phyloP scores from a whole-genome alignment of 1,140 invertebrate species.

The fruit fly (Drosophila melanogaster) region Release_6_plus_ISO1_MT NT_033779.5:4723001-4723500 shows the following conservation, averaged over 20 bases:
- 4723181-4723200: constrained; percentile 62
- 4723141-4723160: constrained; percentile 49
- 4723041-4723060: constrained; percentile 55
- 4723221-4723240: constrained; percentile 81
- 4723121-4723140: constrained; percentile 39
- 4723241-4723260: background rate
- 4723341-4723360: constrained; percentile 18
- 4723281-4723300: constrained; percentile 70
- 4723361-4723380: constrained; percentile 52
- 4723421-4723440: constrained; percentile 17
- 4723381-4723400: constrained; percentile 30
- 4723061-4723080: constrained; percentile 44
- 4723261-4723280: constrained; percentile 22
- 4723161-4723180: constrained; percentile 66
- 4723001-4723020: constrained; percentile 37
- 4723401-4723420: constrained; percentile 1
- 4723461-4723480: constrained; percentile 82
- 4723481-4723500: constrained; percentile 11
- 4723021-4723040: constrained; percentile 18
- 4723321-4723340: background rate
- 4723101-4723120: background rate
- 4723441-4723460: constrained; percentile 50
- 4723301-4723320: constrained; percentile 71
- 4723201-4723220: constrained; percentile 67
- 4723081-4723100: constrained; percentile 10